Conservation (phyloP, 1,140 invertebrate genomes). For the Microplitis demolitor region DNA sequence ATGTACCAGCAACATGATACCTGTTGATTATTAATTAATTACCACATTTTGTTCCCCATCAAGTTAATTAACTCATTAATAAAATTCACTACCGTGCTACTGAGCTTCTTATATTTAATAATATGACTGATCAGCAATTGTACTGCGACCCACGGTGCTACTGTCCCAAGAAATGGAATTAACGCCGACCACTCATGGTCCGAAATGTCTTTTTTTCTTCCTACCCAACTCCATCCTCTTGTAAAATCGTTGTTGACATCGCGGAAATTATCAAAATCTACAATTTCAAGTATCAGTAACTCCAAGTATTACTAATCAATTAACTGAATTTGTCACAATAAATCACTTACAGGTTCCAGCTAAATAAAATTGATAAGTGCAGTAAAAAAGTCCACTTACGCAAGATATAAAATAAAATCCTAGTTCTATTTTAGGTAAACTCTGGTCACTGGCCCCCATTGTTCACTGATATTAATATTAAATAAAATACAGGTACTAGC, state of each 20-base stretch:
- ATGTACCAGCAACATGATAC: conserved; percentile 51
- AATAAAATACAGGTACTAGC: too few species aligned
- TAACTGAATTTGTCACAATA: conserved; percentile 6
- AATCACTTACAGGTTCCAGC: conserved; percentile 44
- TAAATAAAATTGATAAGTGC: conserved; percentile 48
- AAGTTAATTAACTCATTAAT: neutral
- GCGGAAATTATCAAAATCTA: conserved; percentile 49
- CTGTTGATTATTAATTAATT: conserved; percentile 34
- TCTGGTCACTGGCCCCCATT: conserved; percentile 12
- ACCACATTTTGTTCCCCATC: neutral
- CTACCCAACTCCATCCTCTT: conserved; percentile 57
- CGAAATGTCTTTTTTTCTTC: conserved; percentile 57
- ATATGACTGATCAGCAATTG: conserved; percentile 52
- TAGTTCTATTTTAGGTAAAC: conserved; percentile 38
- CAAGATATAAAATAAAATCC: conserved; percentile 44
- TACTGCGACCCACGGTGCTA: conserved; percentile 54
- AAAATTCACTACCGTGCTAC: conserved; percentile 31
- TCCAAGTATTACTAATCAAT: neutral
- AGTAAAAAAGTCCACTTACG: conserved; percentile 48
- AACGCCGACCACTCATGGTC: conserved; percentile 65
- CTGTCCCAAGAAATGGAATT: conserved; percentile 50
- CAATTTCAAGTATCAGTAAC: conserved; percentile 21
- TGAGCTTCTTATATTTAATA: conserved; percentile 39
- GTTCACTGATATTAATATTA: conserved; percentile 14
- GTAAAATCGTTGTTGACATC: conserved; percentile 50